Percentiles rank a stretch among this genome's conserved stretches.
These are phyloP conservation scores for Peromyscus attwateri DNA, from an alignment of 2,797 vertebrate species.

Conservation along the genomic window DNA sequence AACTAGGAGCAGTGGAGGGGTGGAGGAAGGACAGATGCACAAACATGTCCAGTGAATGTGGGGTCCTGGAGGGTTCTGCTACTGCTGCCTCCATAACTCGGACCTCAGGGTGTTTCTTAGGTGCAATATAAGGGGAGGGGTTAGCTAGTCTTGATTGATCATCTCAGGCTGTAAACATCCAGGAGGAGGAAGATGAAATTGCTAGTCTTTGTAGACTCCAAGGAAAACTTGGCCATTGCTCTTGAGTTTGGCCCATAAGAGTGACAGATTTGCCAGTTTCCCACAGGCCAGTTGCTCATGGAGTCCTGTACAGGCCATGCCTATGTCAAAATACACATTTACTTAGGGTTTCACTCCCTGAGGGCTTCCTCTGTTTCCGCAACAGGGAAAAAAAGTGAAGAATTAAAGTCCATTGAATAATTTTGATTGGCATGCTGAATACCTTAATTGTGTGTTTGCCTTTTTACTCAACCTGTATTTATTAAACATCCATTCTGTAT, in stretches of 20 bases:
- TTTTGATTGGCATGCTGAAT: slow-evolving; percentile 33
- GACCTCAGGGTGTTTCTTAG: no score
- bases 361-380: background rate
- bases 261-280: background rate
- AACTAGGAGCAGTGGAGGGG: background rate
- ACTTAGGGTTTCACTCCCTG: background rate
- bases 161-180: background rate
- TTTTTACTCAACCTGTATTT: slow-evolving; percentile 1
- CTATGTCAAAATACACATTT: background rate
- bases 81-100: background rate
- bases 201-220: background rate
- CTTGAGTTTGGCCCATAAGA: background rate
- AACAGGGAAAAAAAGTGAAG: background rate
- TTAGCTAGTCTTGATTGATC: background rate
- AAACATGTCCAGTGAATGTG: background rate
- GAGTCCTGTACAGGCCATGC: background rate
- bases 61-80: background rate
- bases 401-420: slow-evolving; percentile 35
- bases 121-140: no score
- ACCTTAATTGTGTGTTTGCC: slow-evolving; percentile 33
- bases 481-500: background rate
- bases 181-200: background rate
- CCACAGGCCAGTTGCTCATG: background rate
- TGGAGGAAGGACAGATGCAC: background rate
- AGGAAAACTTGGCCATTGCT: background rate